phyloP scores from a whole-genome alignment of 1,140 invertebrate genomes.

The Macrobrachium rosenbergii region DNA sequence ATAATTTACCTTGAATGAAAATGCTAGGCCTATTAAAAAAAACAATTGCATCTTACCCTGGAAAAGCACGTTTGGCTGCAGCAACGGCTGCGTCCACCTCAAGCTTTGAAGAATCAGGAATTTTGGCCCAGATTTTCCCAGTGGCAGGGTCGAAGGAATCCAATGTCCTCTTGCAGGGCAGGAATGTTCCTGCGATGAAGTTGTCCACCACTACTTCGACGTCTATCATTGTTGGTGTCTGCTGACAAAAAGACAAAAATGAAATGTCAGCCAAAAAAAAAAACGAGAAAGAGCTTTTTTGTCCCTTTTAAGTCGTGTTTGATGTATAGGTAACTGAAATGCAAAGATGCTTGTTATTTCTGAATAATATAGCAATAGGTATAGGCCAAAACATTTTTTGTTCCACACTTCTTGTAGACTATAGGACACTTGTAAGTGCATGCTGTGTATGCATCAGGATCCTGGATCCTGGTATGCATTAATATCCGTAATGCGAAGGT shows the following conservation, averaged over 20 bases:
- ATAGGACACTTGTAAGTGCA: too few species aligned
- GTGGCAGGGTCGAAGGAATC: conserved; percentile 73
- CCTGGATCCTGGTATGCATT: too few species aligned
- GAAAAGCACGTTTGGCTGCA: conserved; percentile 70
- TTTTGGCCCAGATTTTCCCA: conserved; percentile 72
- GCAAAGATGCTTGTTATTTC: too few species aligned
- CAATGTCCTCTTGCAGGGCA: conserved; percentile 66
- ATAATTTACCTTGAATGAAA: too few species aligned
- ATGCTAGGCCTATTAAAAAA: too few species aligned
- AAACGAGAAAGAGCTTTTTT: background rate
- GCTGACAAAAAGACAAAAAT: background rate
- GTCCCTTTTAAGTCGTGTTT: background rate
- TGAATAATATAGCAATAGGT: too few species aligned
- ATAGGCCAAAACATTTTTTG: too few species aligned
- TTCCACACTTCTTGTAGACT: too few species aligned
- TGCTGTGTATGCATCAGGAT: too few species aligned
- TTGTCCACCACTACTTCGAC: conserved; percentile 68
- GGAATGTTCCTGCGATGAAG: conserved; percentile 73
- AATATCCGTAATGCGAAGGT: too few species aligned
- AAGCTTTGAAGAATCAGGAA: conserved; percentile 71
- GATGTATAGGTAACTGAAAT: too few species aligned
- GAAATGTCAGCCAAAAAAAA: background rate
- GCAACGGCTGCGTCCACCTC: conserved; percentile 60
- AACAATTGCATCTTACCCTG: conserved; percentile 64
- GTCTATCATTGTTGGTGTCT: conserved; percentile 5